Base-by-base conservation (phyloP, 2,797 vertebrate species). In the Sarcoramphus papa region DNA sequence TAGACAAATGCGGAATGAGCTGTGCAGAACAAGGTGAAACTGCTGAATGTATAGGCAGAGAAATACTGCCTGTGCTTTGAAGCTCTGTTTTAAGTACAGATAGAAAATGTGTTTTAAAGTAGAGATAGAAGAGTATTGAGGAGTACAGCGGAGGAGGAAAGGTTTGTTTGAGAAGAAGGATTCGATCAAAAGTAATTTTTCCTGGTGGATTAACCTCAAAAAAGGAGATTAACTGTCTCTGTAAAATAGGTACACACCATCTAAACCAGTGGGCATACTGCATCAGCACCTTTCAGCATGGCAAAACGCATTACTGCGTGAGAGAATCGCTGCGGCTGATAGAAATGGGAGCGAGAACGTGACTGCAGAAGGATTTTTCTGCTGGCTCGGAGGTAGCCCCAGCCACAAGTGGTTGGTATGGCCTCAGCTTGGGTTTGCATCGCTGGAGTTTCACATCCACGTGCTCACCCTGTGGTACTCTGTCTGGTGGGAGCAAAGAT, bases 231-330 rank as follows among this genome's bases (percentile, higher is more conserved):
- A 16, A 12, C 9, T 1, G 4, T 11, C 21, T 68, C 41, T 48
- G 17, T 80, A 17, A 81, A 65, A 23, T 14, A 57, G 9, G 10
- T 33, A 4, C 10, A 9, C 8, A 7, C 6, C 27, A 9, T 28
- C 47, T 33, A 33, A 45, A 41, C 2, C 20, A 16, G 18, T 10
- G 19, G 14, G 24, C 18, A 16, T 2, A 0, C 20, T 27, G 65
- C 35, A 18, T 25, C 7, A 1, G 25, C 60, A 6, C 33, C 30
- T 37, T 30, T 54, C 47, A n/a, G 41, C 47, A 2, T 0, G 5
- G 33, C 41, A 27, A 48, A 77, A 10, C 0, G 0, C 1, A 1
- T 41, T n/a, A 2, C 47, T 47, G 25, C 0, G 2, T 3, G 54
- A 27, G 28, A 25, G 35, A 47, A 22, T 40, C 3, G 2, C 62